Evolutionary conservation across 2,797 vertebrate genomes (phyloP), one percentile per base, ranked within the genome.

Genomic region (Cynopterus sphinx): DNA sequence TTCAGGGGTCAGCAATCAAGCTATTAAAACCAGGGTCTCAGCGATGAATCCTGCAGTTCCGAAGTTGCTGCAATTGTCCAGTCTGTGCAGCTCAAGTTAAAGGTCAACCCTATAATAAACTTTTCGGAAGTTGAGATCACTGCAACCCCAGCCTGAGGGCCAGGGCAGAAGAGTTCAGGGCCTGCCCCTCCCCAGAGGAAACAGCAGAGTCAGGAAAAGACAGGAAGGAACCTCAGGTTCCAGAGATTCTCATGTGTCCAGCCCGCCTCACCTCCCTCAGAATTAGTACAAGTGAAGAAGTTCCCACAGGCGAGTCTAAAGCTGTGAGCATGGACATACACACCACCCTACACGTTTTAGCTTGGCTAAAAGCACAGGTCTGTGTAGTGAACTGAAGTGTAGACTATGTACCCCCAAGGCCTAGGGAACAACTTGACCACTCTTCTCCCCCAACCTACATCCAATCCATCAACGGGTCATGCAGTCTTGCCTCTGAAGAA

Each of bases 91-190:
- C 51, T 93, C 5, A 1, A 93, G 57, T 96, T 97, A 97, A 97
- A 97, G 87, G 95, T 97, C 96, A 96, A 85, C 46, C 83, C 73
- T 55, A 93, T 93, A 96, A 97, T 93, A 96, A 97, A 55, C 39
- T 84, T 74, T 91, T 92, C 1, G 6, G 93, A 96, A 97, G 79
- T 12, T 84, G 94, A 90, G 79, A 87, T 95, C 31, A 28, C 49
- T 92, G 59, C 0, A 9, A 90, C 57, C 75, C 61, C 68, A 82
- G 63, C 55, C 74, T 90, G 21, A 89, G 28, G 28, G 57, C n/a
- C 53, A 95, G 28, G n/a, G 53, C 46, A 81, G 63, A 84, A 65
- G 39, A 85, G 51, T 88, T 55, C 19, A 73, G 75, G 74, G 59
- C 24, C 85, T 92, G 31, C 19, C 73, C 46, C 9, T 73, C 24